Percentiles rank a stretch among this genome's conserved stretches.
These are phyloP conservation scores for Zaprionus ghesquierei DNA, from an alignment of 1,140 invertebrate genomes.

Conservation along the genomic window DNA sequence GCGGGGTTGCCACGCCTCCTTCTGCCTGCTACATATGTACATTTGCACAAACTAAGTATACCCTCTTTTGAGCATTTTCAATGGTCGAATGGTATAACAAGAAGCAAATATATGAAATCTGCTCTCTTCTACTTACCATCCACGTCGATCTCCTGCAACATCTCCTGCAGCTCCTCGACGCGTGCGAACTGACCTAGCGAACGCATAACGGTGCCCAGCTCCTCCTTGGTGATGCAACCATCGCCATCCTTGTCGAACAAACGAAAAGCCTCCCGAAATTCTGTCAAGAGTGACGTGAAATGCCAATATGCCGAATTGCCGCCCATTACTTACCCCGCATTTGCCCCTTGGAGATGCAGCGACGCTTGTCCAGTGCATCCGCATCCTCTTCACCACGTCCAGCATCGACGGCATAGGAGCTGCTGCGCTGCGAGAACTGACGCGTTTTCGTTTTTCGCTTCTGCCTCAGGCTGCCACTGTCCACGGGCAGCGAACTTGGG, in stretches of 20 bases:
- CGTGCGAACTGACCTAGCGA: conserved; percentile 92
- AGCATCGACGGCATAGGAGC: conserved; percentile 53
- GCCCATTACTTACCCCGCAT: conserved; percentile 89
- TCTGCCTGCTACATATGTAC: too few species aligned
- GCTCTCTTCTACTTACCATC: conserved; percentile 86
- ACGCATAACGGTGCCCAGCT: conserved; percentile 92
- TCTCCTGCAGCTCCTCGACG: conserved; percentile 91
- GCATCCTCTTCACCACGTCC: conserved; percentile 31
- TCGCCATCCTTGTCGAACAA: conserved; percentile 95
- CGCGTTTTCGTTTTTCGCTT: conserved; percentile 71
- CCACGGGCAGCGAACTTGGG: not conserved
- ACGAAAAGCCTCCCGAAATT: conserved; percentile 93
- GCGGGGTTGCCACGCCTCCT: too few species aligned
- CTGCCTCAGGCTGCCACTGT: conserved; percentile 19
- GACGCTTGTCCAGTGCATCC: conserved; percentile 74
- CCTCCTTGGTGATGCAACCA: conserved; percentile 93
- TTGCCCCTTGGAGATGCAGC: conserved; percentile 88
- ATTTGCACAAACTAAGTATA: too few species aligned
- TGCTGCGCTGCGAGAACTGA: conserved; percentile 64
- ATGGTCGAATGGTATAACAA: not conserved
- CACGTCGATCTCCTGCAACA: conserved; percentile 95
- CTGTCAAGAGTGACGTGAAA: conserved; percentile 65
- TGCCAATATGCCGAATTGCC: not conserved
- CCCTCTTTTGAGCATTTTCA: too few species aligned
- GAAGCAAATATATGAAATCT: too few species aligned